Evolutionary conservation across 2,888 invertebrate genomes (phyloP).

Genomic region (Thera obeliscata): DNA sequence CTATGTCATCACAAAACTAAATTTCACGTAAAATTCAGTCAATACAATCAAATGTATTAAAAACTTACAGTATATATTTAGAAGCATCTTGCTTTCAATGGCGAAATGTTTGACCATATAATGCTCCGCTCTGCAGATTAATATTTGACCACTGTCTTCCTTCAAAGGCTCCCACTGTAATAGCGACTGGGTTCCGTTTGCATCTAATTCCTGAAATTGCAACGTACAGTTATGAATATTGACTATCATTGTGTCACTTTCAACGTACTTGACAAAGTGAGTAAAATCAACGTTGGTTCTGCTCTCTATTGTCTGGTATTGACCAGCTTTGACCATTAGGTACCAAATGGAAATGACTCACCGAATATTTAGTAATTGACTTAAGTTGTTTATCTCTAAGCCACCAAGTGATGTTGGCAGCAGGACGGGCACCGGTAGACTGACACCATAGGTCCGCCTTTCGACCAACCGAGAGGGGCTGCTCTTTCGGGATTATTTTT

Average conservation of each 20-base stretch:
- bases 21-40: not conserved
- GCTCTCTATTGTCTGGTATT: no score
- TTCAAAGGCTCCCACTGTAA: constrained; percentile 90
- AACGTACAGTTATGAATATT: no score
- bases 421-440: constrained; percentile 92
- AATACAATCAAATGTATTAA: constrained; percentile 8
- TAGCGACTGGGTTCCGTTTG: constrained; percentile 92
- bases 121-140: constrained; percentile 93
- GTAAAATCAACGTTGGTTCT: no score
- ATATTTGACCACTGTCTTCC: constrained; percentile 90
- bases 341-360: constrained; percentile 44
- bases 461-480: constrained; percentile 92
- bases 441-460: constrained; percentile 93
- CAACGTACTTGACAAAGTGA: no score
- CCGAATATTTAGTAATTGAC: constrained; percentile 66
- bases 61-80: constrained; percentile 94
- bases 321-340: no score
- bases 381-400: constrained; percentile 88
- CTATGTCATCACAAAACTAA: not conserved
- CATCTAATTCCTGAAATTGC: constrained; percentile 87
- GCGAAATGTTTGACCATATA: constrained; percentile 88
- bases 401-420: constrained; percentile 94
- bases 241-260: constrained; percentile 4
- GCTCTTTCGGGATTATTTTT: constrained; percentile 91
- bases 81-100: constrained; percentile 91